Evolutionary conservation across 2,888 invertebrate genomes (phyloP).

Genomic region (Nomada ruficornis): DNA sequence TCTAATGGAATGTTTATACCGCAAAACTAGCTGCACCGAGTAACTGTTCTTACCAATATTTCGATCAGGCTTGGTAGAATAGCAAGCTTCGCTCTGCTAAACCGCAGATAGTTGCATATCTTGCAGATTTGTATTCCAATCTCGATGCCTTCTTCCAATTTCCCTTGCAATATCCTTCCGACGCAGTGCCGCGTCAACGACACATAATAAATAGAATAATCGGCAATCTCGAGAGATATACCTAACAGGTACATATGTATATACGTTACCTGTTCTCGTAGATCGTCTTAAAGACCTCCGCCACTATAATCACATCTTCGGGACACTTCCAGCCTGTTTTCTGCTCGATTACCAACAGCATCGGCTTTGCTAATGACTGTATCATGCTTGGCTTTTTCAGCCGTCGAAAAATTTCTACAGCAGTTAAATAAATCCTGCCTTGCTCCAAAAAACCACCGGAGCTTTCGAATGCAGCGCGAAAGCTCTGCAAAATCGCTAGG

Average conservation of each 20-base stretch:
- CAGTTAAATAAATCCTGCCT: constrained; percentile 84
- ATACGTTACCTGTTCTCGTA: constrained; percentile 78
- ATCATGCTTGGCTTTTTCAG: constrained; percentile 83
- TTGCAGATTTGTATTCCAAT: constrained; percentile 71
- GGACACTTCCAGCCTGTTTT: constrained; percentile 80
- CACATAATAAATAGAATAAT: not conserved
- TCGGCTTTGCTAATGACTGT: constrained; percentile 80
- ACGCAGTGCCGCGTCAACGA: not conserved
- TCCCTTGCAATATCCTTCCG: constrained; percentile 69
- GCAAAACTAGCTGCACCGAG: not conserved
- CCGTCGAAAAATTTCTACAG: constrained; percentile 84
- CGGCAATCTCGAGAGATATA: not conserved
- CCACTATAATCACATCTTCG: constrained; percentile 85
- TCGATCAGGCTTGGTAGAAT: constrained; percentile 74
- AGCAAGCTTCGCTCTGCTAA: constrained; percentile 61
- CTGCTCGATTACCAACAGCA: constrained; percentile 70
- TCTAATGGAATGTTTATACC: not conserved
- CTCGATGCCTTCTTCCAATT: constrained; percentile 63
- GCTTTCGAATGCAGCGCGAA: constrained; percentile 60
- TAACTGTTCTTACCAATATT: constrained; percentile 62
- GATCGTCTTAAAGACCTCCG: constrained; percentile 84
- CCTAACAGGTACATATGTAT: too few species aligned
- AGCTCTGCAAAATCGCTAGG: constrained; percentile 70
- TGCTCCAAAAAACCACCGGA: constrained; percentile 76
- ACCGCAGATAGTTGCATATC: constrained; percentile 65